phyloP scores from a whole-genome alignment of 2,113 vertebrate species.

The Myodes glareolus region DNA sequence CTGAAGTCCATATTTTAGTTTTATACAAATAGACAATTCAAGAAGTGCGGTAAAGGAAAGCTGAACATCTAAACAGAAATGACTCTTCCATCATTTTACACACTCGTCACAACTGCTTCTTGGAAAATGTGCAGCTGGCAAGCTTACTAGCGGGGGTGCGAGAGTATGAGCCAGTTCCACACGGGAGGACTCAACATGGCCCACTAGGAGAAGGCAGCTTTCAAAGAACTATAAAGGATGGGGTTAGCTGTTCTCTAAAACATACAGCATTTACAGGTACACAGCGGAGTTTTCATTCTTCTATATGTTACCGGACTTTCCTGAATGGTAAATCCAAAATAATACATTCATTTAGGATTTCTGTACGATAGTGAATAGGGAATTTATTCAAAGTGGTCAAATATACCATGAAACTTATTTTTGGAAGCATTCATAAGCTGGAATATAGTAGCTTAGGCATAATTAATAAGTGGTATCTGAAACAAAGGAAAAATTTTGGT shows the following conservation, averaged over 20 bases:
- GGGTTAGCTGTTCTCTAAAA: not conserved
- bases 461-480: slow-evolving; percentile 52
- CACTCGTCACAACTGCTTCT: slow-evolving; percentile 7
- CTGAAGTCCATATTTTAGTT: not conserved
- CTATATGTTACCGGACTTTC: slow-evolving; percentile 14
- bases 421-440: slow-evolving; percentile 24
- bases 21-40: not conserved
- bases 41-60: not conserved
- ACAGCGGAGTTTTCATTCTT: not conserved
- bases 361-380: not conserved
- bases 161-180: not conserved
- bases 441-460: not conserved
- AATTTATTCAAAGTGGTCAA: slow-evolving; percentile 14
- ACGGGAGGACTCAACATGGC: not conserved
- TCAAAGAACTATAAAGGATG: not conserved
- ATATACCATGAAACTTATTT: not conserved
- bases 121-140: not conserved
- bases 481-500: slow-evolving; percentile 17
- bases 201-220: not conserved
- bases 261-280: not conserved
- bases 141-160: not conserved
- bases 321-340: not conserved
- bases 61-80: not conserved
- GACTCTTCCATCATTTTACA: slow-evolving; percentile 28
- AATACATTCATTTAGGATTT: not conserved